These are phyloP conservation scores for Aphidius gifuensis DNA, from an alignment of 1,140 invertebrate genomes.

Conservation along the genomic window DNA sequence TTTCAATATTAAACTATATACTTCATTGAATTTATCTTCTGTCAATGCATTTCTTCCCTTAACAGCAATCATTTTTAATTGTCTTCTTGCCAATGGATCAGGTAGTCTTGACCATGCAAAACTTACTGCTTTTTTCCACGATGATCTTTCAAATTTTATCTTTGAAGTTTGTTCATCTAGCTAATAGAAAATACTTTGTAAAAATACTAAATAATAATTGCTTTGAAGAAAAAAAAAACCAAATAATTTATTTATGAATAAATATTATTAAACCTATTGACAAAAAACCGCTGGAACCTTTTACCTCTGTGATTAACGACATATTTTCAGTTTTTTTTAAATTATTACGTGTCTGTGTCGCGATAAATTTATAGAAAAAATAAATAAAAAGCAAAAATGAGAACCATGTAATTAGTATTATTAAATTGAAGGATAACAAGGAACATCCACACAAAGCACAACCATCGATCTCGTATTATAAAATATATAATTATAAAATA, in stretches of 20 bases:
- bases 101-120: conserved; percentile 67
- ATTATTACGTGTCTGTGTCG: too few relatives aligned
- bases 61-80: conserved; percentile 69
- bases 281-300: neutral
- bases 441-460: too few relatives aligned
- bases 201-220: neutral
- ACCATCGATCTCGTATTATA: too few relatives aligned
- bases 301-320: too few relatives aligned
- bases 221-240: neutral
- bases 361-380: too few relatives aligned
- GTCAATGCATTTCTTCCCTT: conserved; percentile 69
- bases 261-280: conserved; percentile 7
- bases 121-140: conserved; percentile 68
- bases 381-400: too few relatives aligned
- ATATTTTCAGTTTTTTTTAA: too few relatives aligned
- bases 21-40: conserved; percentile 73
- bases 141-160: conserved; percentile 70
- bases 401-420: too few relatives aligned
- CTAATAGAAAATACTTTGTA: conserved; percentile 39
- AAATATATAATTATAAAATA: too few relatives aligned
- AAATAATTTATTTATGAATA: neutral
- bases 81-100: conserved; percentile 65
- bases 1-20: conserved; percentile 40
- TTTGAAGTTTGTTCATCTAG: conserved; percentile 66
- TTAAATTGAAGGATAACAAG: too few relatives aligned